Evolutionary conservation across 2,113 vertebrate species (phyloP), one percentile per base, ranked within the genome.

Genomic region (Eubucco bourcierii): DNA sequence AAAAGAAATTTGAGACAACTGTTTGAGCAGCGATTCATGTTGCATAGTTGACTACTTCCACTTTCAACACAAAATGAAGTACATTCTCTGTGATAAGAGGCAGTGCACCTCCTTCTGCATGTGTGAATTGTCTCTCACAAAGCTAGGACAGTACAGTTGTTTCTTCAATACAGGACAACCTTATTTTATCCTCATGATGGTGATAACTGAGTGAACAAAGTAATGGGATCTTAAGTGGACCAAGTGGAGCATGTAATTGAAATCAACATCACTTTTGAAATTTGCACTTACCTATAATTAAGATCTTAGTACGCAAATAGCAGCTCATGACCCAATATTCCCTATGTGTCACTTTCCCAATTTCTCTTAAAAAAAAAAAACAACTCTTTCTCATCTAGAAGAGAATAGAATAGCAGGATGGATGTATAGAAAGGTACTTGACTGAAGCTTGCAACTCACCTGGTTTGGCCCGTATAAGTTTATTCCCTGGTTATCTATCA

Each of bases 211-310:
- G 44, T 58, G 84, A 96, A 84, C 47, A 78, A 81, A 87, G 47
- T 87, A 90, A 92, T 78, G 37, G 47, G 37, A 28, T 79, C 84
- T 84, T 87, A 75, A 87, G 81, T 81, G 74, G 73, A 86, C 53
- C 52, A 86, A 90, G 44, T 60, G 70, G 80, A 95, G 73, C 84
- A 92, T 47, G 75, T 78, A 93, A 94, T 72, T 80, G 70, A 92
- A 94, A 94, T 88, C 79, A 92, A 84, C 66, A 79, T 65, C 44
- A 72, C 71, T 93, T 95, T 39, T 70, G 71, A 92, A 94, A 92
- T 66, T 71, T 87, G 59, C 19, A 44, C 63, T 92, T 89, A 75
- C 66, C 70, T 93, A 75, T 87, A 92, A 93, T 95, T 90, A 93
- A 93, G 74, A 90, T 75, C 44, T 90, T 78, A 72, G 41, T 47